Evolutionary conservation across 2,797 vertebrate species (phyloP).

Genomic region (Pantherophis vulpinus): DNA sequence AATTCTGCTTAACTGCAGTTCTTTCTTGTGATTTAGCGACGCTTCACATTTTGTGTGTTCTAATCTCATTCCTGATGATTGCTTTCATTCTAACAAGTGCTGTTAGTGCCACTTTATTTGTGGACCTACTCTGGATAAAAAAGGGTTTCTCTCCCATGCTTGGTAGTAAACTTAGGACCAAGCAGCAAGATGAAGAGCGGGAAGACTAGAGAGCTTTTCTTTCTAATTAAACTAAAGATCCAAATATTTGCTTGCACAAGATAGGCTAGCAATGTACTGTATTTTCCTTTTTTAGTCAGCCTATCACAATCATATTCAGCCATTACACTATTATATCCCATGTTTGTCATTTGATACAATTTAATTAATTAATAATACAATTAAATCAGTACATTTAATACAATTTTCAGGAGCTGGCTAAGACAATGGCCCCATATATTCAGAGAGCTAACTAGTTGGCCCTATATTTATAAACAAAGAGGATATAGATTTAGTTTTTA

Average conservation of each 20-base stretch:
- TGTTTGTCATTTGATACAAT: neutral
- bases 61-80: slow-evolving; percentile 33
- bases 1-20: slow-evolving; percentile 25
- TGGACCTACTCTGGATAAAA: slow-evolving; percentile 5
- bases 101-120: slow-evolving; percentile 16
- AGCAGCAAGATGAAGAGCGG: neutral
- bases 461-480: neutral
- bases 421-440: neutral
- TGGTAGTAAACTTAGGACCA: neutral
- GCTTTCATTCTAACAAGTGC: slow-evolving; percentile 23
- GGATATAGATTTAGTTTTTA: neutral
- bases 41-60: slow-evolving; percentile 19
- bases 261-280: neutral
- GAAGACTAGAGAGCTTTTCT: neutral
- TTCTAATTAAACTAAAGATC: neutral
- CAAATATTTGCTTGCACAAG: neutral
- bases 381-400: neutral
- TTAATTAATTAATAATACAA: neutral
- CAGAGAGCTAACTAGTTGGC: neutral
- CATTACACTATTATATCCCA: neutral
- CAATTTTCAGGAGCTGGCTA: neutral
- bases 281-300: neutral
- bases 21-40: slow-evolving; percentile 27
- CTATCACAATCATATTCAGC: neutral
- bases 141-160: slow-evolving; percentile 13